Percentiles rank a stretch among this genome's conserved stretches.
Evolutionary conservation across 2,797 vertebrate species (phyloP).

Genomic region (Columba guinea): DNA sequence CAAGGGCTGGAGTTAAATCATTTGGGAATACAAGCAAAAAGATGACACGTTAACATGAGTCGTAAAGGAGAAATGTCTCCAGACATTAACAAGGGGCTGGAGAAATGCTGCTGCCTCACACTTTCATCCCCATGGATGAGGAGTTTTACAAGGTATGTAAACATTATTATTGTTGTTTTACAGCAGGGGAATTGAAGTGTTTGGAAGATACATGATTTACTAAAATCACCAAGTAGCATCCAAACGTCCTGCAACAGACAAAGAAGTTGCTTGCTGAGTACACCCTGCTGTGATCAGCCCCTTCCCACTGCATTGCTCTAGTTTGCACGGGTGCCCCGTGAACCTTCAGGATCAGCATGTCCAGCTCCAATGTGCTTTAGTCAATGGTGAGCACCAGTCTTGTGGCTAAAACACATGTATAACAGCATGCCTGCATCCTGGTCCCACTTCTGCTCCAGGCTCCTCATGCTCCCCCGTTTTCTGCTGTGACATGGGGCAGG

Average conservation of each 20-base stretch:
- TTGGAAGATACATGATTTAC: not conserved
- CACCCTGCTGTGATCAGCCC: no score
- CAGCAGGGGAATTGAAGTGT: not conserved
- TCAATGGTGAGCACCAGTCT: accelerated
- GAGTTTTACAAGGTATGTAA: not conserved
- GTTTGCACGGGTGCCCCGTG: accelerated
- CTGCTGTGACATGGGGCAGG: not conserved
- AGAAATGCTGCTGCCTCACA: not conserved
- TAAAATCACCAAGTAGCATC: not conserved
- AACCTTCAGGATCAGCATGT: not conserved
- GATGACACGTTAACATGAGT: not conserved
- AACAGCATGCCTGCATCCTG: no score
- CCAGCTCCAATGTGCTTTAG: not conserved
- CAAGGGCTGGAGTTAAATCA: not conserved
- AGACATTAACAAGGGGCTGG: not conserved
- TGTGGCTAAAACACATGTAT: not conserved
- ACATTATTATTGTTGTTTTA: not conserved
- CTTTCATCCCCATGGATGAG: not conserved
- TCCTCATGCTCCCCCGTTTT: not conserved
- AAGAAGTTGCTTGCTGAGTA: not conserved
- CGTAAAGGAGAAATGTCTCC: not conserved
- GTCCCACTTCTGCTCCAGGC: not conserved
- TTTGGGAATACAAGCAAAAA: not conserved
- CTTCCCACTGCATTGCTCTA: accelerated
- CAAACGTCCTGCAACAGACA: not conserved